Base-by-base conservation (phyloP, 2,797 vertebrate genomes). In the Tadarida brasiliensis region DNA sequence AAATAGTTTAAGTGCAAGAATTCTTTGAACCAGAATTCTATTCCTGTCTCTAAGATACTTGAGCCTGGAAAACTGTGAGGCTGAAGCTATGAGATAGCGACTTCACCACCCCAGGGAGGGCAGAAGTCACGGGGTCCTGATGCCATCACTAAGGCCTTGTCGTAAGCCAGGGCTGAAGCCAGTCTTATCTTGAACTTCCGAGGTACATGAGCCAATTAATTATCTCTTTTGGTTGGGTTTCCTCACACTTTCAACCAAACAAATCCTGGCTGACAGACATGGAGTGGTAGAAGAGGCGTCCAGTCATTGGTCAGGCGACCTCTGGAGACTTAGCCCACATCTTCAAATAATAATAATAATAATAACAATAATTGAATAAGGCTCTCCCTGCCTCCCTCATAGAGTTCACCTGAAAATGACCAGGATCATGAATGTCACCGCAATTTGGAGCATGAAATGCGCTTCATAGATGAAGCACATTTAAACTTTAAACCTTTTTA, bases 191-290 rank as follows among this genome's bases (percentile, higher is more conserved):
- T 39, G 7, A 5, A 39, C 22, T 91, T 94, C 65, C 2, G 24
- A 74, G 30, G n/a, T 39, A n/a, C 1, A 14, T 22, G 33, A 88
- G 15, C 30, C 68, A 73, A 22, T 63, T 54, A 51, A 9, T 80
- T 59, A 73, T 19, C 39, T 74, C 67, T 81, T 93, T 76, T 57
- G 56, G 12, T 87, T 84, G 71, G 35, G 22, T 85, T 87, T 91
- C 74, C 35, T 81, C 54, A 63, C 0, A 47, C 9, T 92, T 92
- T 81, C 14, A 95, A 16, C 28, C n/a, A 39, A 61, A 80, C 85
- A 24, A 71, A 7, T 77, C 81, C 44, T 85, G 22, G 30, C 12
- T 44, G n/a, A 91, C 22, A 76, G 70, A 81, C 22, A 74, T 6
- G 22, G 9, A 59, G 6, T 65, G 11, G 85, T 26, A 20, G 61